Conservation (phyloP, 2,888 invertebrate genomes). For the Luperina nickerlii region DNA sequence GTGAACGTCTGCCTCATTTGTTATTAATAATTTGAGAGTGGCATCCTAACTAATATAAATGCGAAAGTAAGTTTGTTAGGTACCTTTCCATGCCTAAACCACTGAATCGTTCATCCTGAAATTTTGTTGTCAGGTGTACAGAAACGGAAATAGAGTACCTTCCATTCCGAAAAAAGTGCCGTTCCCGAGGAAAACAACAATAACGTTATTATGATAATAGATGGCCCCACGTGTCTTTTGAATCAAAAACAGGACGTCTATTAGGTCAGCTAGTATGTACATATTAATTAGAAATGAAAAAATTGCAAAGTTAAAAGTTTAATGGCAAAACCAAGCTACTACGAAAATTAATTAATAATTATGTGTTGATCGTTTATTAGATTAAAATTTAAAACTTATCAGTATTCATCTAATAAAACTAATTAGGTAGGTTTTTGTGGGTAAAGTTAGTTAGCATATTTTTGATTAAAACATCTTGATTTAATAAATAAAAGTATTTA, state of each 20-base stretch:
- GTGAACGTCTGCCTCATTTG: background rate
- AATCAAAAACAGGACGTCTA: no score
- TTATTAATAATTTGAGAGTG: background rate
- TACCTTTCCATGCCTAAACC: no score
- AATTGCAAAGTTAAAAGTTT: background rate
- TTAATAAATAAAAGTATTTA: slow-evolving; percentile 52
- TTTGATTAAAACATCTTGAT: background rate
- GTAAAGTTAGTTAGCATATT: background rate
- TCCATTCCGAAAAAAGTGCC: no score
- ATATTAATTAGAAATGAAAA: background rate
- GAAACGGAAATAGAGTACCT: no score
- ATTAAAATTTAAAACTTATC: background rate
- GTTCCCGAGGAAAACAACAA: no score
- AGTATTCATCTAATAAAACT: background rate
- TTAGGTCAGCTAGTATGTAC: no score
- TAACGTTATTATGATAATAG: no score
- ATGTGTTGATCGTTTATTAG: background rate
- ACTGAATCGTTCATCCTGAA: no score
- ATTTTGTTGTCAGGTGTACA: no score
- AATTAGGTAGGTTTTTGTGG: background rate
- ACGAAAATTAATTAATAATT: background rate
- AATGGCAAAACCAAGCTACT: background rate
- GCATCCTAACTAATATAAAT: no score
- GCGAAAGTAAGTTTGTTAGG: no score
- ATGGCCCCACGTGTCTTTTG: no score